Evolutionary conservation across 2,797 vertebrate genomes (phyloP).

Genomic region (Xenops minutus): DNA sequence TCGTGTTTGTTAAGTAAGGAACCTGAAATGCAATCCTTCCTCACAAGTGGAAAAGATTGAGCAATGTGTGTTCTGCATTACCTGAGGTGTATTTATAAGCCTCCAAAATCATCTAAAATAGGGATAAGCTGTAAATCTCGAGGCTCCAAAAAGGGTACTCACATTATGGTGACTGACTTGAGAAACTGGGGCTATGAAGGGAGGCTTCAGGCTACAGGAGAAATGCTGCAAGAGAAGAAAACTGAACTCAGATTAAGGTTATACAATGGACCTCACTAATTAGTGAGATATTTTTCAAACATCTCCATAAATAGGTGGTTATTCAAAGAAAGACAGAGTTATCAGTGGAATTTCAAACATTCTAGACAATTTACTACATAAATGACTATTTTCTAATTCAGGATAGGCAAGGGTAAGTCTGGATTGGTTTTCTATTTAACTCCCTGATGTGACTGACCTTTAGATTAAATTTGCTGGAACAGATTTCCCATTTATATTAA

Average conservation of each 20-base stretch:
- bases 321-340: not conserved
- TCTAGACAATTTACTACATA: not conserved
- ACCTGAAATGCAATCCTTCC: not conserved
- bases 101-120: not conserved
- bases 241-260: not conserved
- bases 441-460: constrained; percentile 52
- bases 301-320: not conserved
- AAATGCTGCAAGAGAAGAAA: not conserved
- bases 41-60: not conserved
- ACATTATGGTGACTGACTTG: not conserved
- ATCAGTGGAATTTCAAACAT: not conserved
- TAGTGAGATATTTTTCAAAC: not conserved
- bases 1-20: not conserved
- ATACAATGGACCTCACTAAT: not conserved
- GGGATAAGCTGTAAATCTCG: not conserved
- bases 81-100: not conserved
- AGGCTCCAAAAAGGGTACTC: not conserved
- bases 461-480: constrained; percentile 59
- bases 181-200: not conserved
- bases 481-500: constrained; percentile 66
- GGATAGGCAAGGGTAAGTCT: constrained; percentile 22
- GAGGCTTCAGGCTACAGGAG: not conserved
- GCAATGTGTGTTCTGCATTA: not conserved
- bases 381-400: constrained; percentile 53
- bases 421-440: constrained; percentile 46